These are phyloP conservation scores for Arge pagana DNA, from an alignment of 2,888 invertebrate species.

Conservation along the genomic window DNA sequence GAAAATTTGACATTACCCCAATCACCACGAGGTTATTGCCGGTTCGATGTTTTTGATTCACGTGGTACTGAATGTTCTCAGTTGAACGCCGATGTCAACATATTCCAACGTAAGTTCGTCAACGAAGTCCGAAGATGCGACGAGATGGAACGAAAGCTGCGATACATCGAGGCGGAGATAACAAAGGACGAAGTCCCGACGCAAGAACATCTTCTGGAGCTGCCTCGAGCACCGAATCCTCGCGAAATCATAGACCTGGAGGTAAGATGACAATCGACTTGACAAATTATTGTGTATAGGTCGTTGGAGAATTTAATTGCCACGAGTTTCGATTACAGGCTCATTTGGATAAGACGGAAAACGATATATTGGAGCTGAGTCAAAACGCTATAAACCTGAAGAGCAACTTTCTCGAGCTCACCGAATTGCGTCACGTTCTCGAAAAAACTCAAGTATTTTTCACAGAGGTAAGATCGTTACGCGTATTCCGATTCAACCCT, in stretches of 20 bases:
- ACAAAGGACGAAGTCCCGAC: slow-evolving; percentile 83
- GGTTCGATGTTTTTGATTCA: no score
- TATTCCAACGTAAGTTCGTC: slow-evolving; percentile 98
- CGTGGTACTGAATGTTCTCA: slow-evolving; percentile 55
- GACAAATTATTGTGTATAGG: neutral
- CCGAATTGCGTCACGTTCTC: slow-evolving; percentile 88
- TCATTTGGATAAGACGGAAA: slow-evolving; percentile 93
- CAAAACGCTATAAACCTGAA: slow-evolving; percentile 91
- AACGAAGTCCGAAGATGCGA: slow-evolving; percentile 97
- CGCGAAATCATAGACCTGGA: slow-evolving; percentile 89
- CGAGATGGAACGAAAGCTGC: slow-evolving; percentile 97
- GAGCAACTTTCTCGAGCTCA: slow-evolving; percentile 88
- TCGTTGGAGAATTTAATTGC: slow-evolving; percentile 12
- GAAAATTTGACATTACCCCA: no score
- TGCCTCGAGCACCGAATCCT: slow-evolving; percentile 74
- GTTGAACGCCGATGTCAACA: slow-evolving; percentile 86
- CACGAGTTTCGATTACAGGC: slow-evolving; percentile 62
- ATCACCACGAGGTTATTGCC: no score
- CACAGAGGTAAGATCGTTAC: slow-evolving; percentile 71
- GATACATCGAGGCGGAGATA: slow-evolving; percentile 96
- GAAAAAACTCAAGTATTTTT: slow-evolving; percentile 92
- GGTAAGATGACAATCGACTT: slow-evolving; percentile 58
- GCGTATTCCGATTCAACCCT: no score
- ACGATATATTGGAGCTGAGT: slow-evolving; percentile 91
- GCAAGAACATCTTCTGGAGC: slow-evolving; percentile 61